Conservation (phyloP, 2,113 vertebrate species). For the Pimephales promelas region DNA sequence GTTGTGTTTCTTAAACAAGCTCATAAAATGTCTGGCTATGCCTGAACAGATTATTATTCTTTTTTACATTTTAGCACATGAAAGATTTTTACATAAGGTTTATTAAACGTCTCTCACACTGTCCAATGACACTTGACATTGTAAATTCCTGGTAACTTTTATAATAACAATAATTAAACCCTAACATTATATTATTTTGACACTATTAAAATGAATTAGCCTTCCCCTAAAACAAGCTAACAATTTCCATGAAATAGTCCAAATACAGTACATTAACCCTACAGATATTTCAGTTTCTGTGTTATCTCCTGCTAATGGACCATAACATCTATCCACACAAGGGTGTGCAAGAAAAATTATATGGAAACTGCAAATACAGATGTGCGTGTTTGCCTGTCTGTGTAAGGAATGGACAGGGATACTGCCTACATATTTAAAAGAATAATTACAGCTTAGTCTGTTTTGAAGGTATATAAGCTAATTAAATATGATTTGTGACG, state of each 20-base stretch:
- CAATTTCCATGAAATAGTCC: background rate
- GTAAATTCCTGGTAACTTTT: background rate
- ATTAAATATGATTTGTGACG: constrained; percentile 21
- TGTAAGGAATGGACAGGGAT: background rate
- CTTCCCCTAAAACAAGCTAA: background rate
- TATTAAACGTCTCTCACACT: background rate
- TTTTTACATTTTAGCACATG: background rate
- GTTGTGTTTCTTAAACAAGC: background rate
- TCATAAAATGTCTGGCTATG: background rate
- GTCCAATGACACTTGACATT: background rate
- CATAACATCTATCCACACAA: background rate
- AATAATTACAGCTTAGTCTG: constrained; percentile 19
- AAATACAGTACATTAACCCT: background rate
- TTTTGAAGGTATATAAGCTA: constrained; percentile 32
- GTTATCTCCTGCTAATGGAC: background rate
- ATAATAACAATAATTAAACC: background rate
- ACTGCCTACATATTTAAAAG: background rate
- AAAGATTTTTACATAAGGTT: background rate
- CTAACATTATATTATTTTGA: background rate
- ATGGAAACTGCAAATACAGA: constrained; percentile 1
- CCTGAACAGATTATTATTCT: too few relatives aligned
- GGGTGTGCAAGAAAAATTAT: constrained; percentile 14
- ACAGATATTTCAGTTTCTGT: constrained; percentile 12
- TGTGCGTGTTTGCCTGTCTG: background rate
- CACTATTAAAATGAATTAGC: background rate